Conservation (phyloP, 1,140 invertebrate species). For the Apis florea region DNA sequence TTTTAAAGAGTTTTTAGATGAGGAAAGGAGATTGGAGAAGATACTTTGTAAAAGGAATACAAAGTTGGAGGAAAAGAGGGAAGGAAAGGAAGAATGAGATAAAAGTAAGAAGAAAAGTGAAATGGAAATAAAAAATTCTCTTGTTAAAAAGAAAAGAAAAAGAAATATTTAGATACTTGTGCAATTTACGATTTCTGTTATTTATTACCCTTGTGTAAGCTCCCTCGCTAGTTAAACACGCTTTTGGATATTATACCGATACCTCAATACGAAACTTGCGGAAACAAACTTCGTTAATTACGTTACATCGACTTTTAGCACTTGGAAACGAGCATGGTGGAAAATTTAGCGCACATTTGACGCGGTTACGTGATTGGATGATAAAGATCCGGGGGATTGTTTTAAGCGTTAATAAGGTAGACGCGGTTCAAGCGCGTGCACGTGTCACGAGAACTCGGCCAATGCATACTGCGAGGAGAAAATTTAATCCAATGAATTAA, state of each 20-base stretch:
- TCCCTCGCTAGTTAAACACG: neutral
- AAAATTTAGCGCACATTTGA: neutral
- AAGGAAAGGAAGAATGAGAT: too few relatives aligned
- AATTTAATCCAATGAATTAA: slow-evolving; percentile 74
- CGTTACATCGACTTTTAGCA: neutral
- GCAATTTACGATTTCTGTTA: neutral
- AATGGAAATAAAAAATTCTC: too few relatives aligned
- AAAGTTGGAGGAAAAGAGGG: too few relatives aligned
- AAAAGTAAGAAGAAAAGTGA: too few relatives aligned
- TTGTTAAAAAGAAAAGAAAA: too few relatives aligned
- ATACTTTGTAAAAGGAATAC: too few relatives aligned
- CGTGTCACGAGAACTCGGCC: slow-evolving; percentile 22
- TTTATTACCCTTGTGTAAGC: neutral
- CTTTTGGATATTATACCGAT: neutral
- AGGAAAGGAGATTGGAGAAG: too few relatives aligned
- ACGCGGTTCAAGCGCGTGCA: neutral
- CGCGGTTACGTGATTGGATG: slow-evolving; percentile 8
- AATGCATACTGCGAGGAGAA: slow-evolving; percentile 65
- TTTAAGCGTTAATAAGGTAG: slow-evolving; percentile 9
- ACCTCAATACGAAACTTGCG: slow-evolving; percentile 6
- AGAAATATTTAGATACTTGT: too few relatives aligned
- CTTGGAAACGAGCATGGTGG: neutral
- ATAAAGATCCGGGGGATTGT: neutral
- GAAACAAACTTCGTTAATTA: slow-evolving; percentile 9
- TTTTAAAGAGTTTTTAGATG: too few relatives aligned